phyloP scores from a whole-genome alignment of 1,140 invertebrate species.

The Brachionus calyciflorus region DNA sequence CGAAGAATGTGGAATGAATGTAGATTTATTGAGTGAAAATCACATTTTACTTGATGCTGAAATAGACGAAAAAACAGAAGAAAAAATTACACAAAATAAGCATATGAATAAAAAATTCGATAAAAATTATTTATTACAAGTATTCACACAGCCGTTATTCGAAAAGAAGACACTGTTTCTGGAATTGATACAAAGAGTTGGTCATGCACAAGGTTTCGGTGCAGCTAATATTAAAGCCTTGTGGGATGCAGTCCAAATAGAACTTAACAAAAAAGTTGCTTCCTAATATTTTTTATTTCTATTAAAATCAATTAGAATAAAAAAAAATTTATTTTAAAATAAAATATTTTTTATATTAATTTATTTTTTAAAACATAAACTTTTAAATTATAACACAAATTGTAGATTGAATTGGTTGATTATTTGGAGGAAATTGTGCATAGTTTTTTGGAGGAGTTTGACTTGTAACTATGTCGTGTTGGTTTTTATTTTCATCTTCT shows the following conservation, averaged over 20 bases:
- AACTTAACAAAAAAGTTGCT: slow-evolving; percentile 19
- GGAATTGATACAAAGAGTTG: slow-evolving; percentile 63
- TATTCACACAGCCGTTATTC: slow-evolving; percentile 64
- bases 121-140: slow-evolving; percentile 63
- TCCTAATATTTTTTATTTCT: background rate
- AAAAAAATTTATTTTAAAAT: background rate
- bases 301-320: background rate
- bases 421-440: background rate
- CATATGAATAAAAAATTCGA: background rate
- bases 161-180: slow-evolving; percentile 62
- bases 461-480: too few relatives aligned
- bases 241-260: slow-evolving; percentile 54
- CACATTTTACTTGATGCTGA: slow-evolving; percentile 61
- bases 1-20: slow-evolving; percentile 24
- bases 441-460: too few relatives aligned
- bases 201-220: slow-evolving; percentile 63
- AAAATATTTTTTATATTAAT: background rate
- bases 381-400: slow-evolving; percentile 26
- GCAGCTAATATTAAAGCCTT: slow-evolving; percentile 64
- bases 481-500: background rate
- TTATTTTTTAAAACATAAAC: background rate
- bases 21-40: slow-evolving; percentile 49
- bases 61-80: slow-evolving; percentile 50
- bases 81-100: background rate
- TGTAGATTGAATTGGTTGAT: background rate